Evolutionary conservation across 2,797 vertebrate species (phyloP), one percentile per base, ranked within the genome.

Genomic region (Tokudaia muenninki): DNA sequence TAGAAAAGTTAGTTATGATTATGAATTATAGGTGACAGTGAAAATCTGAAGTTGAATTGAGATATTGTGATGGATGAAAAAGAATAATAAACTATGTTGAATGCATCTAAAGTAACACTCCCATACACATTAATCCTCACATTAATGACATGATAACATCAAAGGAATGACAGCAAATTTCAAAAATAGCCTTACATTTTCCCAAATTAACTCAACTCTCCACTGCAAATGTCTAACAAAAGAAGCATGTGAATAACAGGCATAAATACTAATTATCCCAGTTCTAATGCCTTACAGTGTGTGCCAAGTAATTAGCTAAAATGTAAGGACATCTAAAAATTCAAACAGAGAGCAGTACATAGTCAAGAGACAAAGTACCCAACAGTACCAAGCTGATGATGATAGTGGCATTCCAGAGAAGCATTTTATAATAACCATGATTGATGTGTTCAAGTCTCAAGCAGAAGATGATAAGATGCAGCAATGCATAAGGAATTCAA

Each of bases 241-340:
- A 82, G 52, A 22, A 74, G 41, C 26, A 79, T 19, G 44, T 6
- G 29, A 13, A 83, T 57, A 50, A 61, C 16, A n/a, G 63, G 19
- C 11, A 84, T 79, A 93, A 84, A 92, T 16, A 67, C 11, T 29
- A 65, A 91, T 89, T 91, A 91, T 92, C 61, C 57, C 44, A 78
- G 6, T 78, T 57, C n/a, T 65, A 41, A 6, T 83, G 3, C 37
- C 14, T 70, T 95, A 34, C 4, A 86, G 75, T 86, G 47, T n/a
- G 22, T 87, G 75, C 37, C 59, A 55, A 47, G 8, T 81, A 92
- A 87, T 81, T 61, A 81, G n/a, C 31, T 5, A 87, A 78, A 83
- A n/a, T 14, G 24, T 78, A 80, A 61, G 75, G n/a, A 74, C 67
- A 57, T 44, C n/a, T 19, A 89, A 81, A 81, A 83, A 19, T 67